Evolutionary conservation across 2,888 invertebrate genomes (phyloP), one percentile per base, ranked within the genome.

Genomic region (Ptilodon capucinus): DNA sequence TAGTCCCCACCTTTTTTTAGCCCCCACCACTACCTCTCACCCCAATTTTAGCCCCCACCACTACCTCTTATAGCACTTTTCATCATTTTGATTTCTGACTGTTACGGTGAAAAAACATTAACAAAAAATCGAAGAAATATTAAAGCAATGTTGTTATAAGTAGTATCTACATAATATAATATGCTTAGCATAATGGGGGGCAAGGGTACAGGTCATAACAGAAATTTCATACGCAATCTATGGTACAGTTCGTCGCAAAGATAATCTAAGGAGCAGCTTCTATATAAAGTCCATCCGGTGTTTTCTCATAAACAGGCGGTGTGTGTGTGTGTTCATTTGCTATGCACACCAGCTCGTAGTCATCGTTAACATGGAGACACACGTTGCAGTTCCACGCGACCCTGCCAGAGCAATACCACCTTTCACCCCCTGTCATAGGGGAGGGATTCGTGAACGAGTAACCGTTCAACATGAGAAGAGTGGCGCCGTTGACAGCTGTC

Each of bases 341-440:
- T 54, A 89, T 77, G 48, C 85, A 87, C 18, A 90, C 86, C 4
- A 91, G 75, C 55, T 90, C 89, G 40, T 90, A 90, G 40, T 91
- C 90, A 47, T 90, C 90, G 55, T 91, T 90, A 17, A 90, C 90
- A 42, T 88, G 85, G 4, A 90, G 74, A 42, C 87, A 90, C 0
- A 90, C 90, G 16, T 58, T 78, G 64, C 90, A 90, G 3, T 79
- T 77, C 81, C 81, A 88, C 21, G 71, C 71, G 30, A 74, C 51
- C 47, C 86, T 72, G 1, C 89, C 91, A 0, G 89, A 85, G 57
- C 91, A 89, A 69, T 85, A 88, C 90, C 91, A 90, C 0, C 87
- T 64, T 44, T 89, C 91, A 1, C 91, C 91, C 1, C 85, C 84
- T 3, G 78, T 66, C 72, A 90, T 81, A 0, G 89, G 90, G 0